A percentile compares a stretch with the other conserved stretches of the same genome.
Conservation (phyloP, 2,888 invertebrate genomes). For the Norana najaformis region DNA sequence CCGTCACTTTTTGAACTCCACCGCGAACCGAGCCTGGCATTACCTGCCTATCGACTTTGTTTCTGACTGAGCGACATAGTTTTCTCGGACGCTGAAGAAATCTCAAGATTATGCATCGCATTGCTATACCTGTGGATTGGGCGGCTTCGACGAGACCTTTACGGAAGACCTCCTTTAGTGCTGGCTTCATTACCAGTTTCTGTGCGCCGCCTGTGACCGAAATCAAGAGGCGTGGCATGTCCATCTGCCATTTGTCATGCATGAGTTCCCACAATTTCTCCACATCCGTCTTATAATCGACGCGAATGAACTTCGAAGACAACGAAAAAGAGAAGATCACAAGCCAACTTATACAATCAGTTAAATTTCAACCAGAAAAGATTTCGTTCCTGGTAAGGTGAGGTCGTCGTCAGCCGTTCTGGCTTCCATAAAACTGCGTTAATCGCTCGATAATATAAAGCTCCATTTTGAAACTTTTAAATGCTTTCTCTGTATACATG, state of each 20-base stretch:
- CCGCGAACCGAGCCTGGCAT: no score
- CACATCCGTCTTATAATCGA: conserved; percentile 54
- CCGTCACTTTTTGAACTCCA: no score
- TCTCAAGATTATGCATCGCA: background rate
- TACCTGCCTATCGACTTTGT: no score
- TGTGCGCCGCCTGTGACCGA: conserved; percentile 64
- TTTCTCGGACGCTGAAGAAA: no score
- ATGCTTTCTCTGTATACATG: no score
- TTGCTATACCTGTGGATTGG: conserved; percentile 49
- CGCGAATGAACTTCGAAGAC: conserved; percentile 56
- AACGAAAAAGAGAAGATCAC: background rate
- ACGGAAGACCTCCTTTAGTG: conserved; percentile 59
- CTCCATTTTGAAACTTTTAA: no score
- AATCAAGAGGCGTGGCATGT: conserved; percentile 61
- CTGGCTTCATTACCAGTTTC: conserved; percentile 59
- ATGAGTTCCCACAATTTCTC: conserved; percentile 54
- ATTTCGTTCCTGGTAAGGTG: no score
- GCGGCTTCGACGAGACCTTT: conserved; percentile 62
- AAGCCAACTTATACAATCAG: background rate
- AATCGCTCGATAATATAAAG: no score
- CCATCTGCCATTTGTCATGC: conserved; percentile 57
- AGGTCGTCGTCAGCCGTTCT: no score
- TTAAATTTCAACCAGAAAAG: no score
- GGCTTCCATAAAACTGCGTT: no score
- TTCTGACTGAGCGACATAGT: no score